Evolutionary conservation across 2,888 invertebrate species (phyloP).

Genomic region (Synanthedon vespiformis): DNA sequence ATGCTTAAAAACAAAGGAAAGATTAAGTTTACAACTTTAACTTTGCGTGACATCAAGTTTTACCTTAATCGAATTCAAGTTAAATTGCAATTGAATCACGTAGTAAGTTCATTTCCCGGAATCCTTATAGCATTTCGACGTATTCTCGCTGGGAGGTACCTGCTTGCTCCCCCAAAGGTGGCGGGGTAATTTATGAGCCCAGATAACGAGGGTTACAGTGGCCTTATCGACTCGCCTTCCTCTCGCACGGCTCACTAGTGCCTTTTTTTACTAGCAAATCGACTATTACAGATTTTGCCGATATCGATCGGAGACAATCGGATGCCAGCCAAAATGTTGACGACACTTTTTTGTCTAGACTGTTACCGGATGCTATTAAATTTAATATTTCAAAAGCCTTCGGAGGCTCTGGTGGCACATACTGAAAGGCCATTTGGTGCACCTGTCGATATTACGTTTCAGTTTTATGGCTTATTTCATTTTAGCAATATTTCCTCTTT

Average conservation of each 20-base stretch:
- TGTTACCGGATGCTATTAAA: constrained; percentile 13
- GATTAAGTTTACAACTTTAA: constrained; percentile 8
- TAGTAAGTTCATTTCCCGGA: constrained; percentile 64
- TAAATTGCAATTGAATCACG: constrained; percentile 69
- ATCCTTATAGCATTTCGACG: constrained; percentile 46
- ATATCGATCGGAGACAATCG: constrained; percentile 49
- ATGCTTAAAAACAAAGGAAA: too few relatives aligned
- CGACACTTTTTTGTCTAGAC: background rate
- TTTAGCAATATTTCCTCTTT: too few relatives aligned
- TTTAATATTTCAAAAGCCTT: constrained; percentile 11
- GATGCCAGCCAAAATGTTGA: background rate
- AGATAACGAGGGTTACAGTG: constrained; percentile 66
- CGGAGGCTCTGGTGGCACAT: constrained; percentile 10
- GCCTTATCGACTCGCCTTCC: constrained; percentile 60
- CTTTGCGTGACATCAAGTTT: constrained; percentile 30
- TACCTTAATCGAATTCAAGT: constrained; percentile 55
- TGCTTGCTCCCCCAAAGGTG: constrained; percentile 61
- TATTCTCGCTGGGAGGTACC: constrained; percentile 35
- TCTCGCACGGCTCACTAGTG: constrained; percentile 46
- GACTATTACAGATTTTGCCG: constrained; percentile 38
- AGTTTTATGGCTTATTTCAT: too few relatives aligned
- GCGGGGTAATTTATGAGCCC: constrained; percentile 62
- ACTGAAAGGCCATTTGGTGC: constrained; percentile 13
- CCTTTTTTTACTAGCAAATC: constrained; percentile 58
- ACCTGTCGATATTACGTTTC: constrained; percentile 12